Percentiles rank a stretch among this genome's conserved stretches.
phyloP scores from a whole-genome alignment of 2,888 invertebrate genomes.

The Brenthis daphne region DNA sequence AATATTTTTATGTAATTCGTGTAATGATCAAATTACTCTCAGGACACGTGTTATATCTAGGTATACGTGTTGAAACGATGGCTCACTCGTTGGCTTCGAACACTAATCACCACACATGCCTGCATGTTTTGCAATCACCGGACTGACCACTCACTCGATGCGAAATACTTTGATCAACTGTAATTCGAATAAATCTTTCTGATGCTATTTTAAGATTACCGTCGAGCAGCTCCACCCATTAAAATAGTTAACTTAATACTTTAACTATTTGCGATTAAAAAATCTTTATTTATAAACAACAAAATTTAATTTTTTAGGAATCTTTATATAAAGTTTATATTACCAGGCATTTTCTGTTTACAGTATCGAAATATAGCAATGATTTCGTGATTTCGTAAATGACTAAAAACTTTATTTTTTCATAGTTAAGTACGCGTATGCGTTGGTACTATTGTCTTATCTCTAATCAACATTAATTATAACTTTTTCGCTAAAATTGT shows the following conservation, averaged over 20 bases:
- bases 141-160: constrained; percentile 74
- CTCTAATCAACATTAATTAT: too few species aligned
- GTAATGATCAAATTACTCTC: constrained; percentile 55
- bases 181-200: constrained; percentile 56
- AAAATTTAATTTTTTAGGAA: too few species aligned
- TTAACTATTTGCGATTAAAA: neutral
- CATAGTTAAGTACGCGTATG: too few species aligned
- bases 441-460: too few species aligned
- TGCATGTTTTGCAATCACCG: constrained; percentile 67
- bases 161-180: constrained; percentile 63
- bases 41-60: constrained; percentile 57
- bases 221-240: neutral
- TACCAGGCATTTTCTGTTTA: too few species aligned
- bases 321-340: too few species aligned
- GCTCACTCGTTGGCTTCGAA: constrained; percentile 60
- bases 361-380: too few species aligned
- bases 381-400: too few species aligned
- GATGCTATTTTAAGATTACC: constrained; percentile 16
- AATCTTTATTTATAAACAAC: neutral
- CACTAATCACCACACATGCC: constrained; percentile 75
- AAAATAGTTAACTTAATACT: neutral
- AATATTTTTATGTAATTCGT: constrained; percentile 25
- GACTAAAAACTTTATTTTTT: too few species aligned
- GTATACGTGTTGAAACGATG: constrained; percentile 74
- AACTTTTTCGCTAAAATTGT: too few species aligned